Evolutionary conservation across 2,113 vertebrate genomes (phyloP).

Genomic region (Myrmophylax atrothorax): DNA sequence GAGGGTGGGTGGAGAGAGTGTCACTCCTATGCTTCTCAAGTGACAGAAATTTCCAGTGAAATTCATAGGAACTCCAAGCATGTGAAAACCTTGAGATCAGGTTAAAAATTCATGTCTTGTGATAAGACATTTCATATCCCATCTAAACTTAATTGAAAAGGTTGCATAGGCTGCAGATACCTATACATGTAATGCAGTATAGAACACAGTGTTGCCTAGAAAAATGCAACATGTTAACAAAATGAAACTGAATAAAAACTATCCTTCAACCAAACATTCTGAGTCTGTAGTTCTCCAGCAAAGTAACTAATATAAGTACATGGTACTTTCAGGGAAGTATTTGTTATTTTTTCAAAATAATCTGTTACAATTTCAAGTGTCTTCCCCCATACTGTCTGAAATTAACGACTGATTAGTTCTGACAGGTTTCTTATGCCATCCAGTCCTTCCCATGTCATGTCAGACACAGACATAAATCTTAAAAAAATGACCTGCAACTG

Average conservation of each 20-base stretch:
- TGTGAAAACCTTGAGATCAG: not conserved
- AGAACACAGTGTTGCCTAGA: not conserved
- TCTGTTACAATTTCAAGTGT: conserved; percentile 11
- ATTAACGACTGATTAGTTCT: conserved; percentile 49
- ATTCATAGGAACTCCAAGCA: not conserved
- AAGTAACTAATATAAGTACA: not conserved
- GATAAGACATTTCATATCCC: not conserved
- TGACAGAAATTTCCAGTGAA: not conserved
- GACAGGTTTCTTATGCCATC: conserved; percentile 68
- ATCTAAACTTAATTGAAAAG: not conserved
- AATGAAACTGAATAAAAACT: not conserved
- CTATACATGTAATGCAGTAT: not conserved
- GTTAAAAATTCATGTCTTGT: not conserved
- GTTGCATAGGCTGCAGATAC: not conserved
- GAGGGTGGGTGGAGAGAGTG: too few relatives aligned
- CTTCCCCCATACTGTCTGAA: conserved; percentile 8
- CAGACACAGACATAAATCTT: conserved; percentile 18
- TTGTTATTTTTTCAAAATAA: conserved; percentile 14
- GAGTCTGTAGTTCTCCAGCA: not conserved
- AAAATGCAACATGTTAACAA: not conserved
- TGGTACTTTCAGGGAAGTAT: not conserved
- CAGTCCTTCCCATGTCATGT: conserved; percentile 43
- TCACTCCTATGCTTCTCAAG: not conserved
- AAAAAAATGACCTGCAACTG: conserved; percentile 45
- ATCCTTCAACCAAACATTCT: not conserved